Evolutionary conservation across 1,140 invertebrate species (phyloP).

Genomic region (Papilio polytes): DNA sequence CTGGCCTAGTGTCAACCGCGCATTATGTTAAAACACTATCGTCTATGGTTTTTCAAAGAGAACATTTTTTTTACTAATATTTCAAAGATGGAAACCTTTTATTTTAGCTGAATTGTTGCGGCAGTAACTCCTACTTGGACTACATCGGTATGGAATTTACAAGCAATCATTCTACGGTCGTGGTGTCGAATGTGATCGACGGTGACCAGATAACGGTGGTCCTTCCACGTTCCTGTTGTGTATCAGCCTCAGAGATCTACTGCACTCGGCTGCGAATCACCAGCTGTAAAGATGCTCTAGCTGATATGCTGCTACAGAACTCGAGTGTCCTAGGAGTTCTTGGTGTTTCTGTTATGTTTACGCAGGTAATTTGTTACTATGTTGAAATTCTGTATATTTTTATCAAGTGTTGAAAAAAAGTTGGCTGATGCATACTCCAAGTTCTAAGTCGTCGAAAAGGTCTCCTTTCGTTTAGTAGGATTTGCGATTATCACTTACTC

Average conservation of each 20-base stretch:
- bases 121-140: slow-evolving; percentile 62
- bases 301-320: slow-evolving; percentile 64
- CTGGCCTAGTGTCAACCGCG: too few relatives aligned
- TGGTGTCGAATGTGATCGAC: slow-evolving; percentile 48
- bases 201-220: slow-evolving; percentile 51
- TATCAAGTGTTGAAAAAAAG: neutral
- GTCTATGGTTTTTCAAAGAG: neutral
- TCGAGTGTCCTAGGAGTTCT: slow-evolving; percentile 70
- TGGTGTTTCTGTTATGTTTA: slow-evolving; percentile 78
- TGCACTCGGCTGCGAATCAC: slow-evolving; percentile 55
- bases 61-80: neutral
- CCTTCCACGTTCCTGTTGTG: slow-evolving; percentile 65
- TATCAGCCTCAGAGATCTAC: slow-evolving; percentile 43
- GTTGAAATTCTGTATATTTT: neutral
- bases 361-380: slow-evolving; percentile 57
- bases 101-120: slow-evolving; percentile 70
- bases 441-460: too few relatives aligned
- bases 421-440: too few relatives aligned
- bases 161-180: slow-evolving; percentile 57
- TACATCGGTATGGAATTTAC: slow-evolving; percentile 66
- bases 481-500: too few relatives aligned
- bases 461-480: too few relatives aligned
- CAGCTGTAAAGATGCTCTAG: slow-evolving; percentile 64
- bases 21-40: too few relatives aligned
- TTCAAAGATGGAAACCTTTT: neutral